Base-by-base conservation (phyloP, 2,888 invertebrate species). In the Tenodera sinensis region DNA sequence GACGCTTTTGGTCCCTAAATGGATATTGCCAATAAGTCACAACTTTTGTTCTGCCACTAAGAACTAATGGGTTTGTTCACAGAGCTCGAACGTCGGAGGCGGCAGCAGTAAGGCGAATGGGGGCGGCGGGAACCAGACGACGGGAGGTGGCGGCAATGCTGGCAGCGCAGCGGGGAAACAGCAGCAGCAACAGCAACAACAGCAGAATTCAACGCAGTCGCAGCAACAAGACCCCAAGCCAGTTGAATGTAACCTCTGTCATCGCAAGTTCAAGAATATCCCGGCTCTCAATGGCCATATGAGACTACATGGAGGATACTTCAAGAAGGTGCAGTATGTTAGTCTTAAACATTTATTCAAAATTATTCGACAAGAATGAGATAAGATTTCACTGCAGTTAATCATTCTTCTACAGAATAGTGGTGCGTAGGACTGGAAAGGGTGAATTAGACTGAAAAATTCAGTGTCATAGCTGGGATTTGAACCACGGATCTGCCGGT, bases 281-380 rank as follows among this genome's bases (percentile, higher is more conserved):
- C 98, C 99, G 30, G 99, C 99, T 47, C 96, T 99, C 89, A 99
- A 99, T 93, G 99, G 99, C 14, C 99, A 99, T 93, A 99, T 99
- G 99, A 95, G 99, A 92, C 95, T 99, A 91, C 99, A 99, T 93
- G 99, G 99, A 84, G 99, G 99, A 89, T 99, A 98, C 93, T 98
- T 98, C 93, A 99, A 99, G 94, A 98, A 98, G 96, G 97, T 97
- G 93, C 91, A 84, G 28, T 7, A 34, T 34, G 7, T 7, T 34
- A 34, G 7, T 9, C 12, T 42, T 42, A 42, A 34, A 42, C 42
- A 42, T 42, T 42, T 42, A 42, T 0, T 42, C 1, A 42, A 34
- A 34, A 34, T 34, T 8, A 34, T 34, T 42, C 12, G 1, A 12
- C 42, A 42, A 12, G 0, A 42, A 42, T 42, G 2, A 42, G 34